Conservation (phyloP, 1,140 invertebrate genomes). For the Drosophila ambigua region DNA sequence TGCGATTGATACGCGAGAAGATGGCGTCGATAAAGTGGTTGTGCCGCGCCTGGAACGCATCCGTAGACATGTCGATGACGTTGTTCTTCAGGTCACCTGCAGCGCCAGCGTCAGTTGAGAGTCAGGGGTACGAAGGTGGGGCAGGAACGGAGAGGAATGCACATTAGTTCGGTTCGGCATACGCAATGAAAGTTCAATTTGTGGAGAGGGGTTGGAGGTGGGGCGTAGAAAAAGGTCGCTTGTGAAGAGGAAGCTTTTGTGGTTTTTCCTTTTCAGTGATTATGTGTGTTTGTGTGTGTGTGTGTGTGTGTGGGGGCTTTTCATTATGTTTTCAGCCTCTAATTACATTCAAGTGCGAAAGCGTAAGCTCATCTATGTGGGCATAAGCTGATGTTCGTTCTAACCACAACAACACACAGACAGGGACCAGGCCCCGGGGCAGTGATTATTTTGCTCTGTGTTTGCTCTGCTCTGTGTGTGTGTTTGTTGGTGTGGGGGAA, state of each 20-base stretch:
- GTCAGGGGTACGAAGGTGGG: neutral
- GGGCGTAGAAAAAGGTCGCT: slow-evolving; percentile 2
- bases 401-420: slow-evolving; percentile 49
- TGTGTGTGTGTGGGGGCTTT: slow-evolving; percentile 33
- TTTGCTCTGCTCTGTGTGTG: slow-evolving; percentile 1
- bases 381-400: slow-evolving; percentile 11
- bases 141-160: slow-evolving; percentile 18
- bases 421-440: slow-evolving; percentile 1
- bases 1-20: slow-evolving; percentile 90
- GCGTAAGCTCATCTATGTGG: slow-evolving; percentile 17
- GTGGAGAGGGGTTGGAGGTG: slow-evolving; percentile 4
- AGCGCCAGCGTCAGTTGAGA: slow-evolving; percentile 21
- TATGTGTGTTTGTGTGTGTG: slow-evolving; percentile 6
- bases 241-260: slow-evolving; percentile 5
- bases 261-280: slow-evolving; percentile 21
- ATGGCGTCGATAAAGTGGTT: slow-evolving; percentile 93
- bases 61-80: slow-evolving; percentile 81
- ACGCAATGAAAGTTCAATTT: slow-evolving; percentile 37
- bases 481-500: slow-evolving; percentile 17
- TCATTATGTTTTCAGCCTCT: slow-evolving; percentile 62
- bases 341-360: slow-evolving; percentile 54
- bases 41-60: slow-evolving; percentile 84
- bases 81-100: slow-evolving; percentile 83
- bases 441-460: slow-evolving; percentile 24
- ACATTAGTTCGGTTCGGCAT: slow-evolving; percentile 45